A percentile compares a stretch with the other conserved stretches of the same genome.
These are phyloP conservation scores for Lepus oiostolus DNA, from an alignment of 2,797 vertebrate genomes.

Conservation along the genomic window DNA sequence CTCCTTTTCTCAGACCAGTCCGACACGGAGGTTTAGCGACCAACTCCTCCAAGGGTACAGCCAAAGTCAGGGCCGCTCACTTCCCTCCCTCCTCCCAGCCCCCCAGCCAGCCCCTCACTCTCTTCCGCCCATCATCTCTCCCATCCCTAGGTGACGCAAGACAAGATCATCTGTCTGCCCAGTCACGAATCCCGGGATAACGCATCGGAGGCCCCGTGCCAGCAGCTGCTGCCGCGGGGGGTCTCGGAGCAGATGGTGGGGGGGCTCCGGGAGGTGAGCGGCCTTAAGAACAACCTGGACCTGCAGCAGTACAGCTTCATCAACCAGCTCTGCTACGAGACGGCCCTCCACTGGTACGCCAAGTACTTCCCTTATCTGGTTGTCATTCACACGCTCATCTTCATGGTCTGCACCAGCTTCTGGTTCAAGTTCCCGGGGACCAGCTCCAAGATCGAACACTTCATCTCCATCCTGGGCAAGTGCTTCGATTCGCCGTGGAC, in stretches of 20 bases:
- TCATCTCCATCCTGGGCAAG: constrained; percentile 94
- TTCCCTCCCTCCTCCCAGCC: neutral
- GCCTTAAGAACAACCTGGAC: constrained; percentile 93
- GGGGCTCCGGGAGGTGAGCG: constrained; percentile 88
- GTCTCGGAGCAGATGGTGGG: constrained; percentile 85
- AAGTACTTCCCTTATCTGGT: constrained; percentile 97
- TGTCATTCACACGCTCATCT: constrained; percentile 94
- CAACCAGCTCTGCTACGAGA: constrained; percentile 95
- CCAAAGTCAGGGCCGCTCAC: neutral
- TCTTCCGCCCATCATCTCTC: neutral
- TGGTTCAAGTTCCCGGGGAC: constrained; percentile 97
- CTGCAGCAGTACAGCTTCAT: constrained; percentile 95
- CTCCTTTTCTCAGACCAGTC: neutral
- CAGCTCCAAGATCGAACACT: constrained; percentile 96
- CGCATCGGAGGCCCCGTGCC: constrained; percentile 88
- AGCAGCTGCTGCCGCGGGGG: constrained; percentile 87
- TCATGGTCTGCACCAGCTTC: constrained; percentile 96
- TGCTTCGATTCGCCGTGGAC: constrained; percentile 97
- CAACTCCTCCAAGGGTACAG: neutral
- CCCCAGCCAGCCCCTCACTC: neutral
- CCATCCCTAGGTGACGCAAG: constrained; percentile 92
- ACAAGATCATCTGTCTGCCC: constrained; percentile 95
- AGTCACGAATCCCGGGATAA: constrained; percentile 88
- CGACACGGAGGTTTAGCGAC: neutral
- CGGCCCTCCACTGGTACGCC: constrained; percentile 94